Conservation (phyloP, 2,888 invertebrate species). For the Diloba caeruleocephala region DNA sequence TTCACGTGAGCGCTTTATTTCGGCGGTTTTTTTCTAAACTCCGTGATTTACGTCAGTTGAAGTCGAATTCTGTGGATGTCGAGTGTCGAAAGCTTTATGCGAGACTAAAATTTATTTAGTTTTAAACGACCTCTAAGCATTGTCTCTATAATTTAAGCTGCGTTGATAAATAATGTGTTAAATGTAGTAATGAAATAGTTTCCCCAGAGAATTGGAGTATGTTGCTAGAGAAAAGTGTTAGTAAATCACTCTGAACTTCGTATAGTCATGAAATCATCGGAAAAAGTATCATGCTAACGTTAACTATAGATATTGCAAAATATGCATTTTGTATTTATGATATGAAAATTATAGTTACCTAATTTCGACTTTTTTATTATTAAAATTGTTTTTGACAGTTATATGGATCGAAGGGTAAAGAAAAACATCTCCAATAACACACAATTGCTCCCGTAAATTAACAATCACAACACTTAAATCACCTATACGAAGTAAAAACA, state of each 20-base stretch:
- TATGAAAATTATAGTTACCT: constrained; percentile 12
- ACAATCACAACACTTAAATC: constrained; percentile 39
- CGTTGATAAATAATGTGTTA: constrained; percentile 47
- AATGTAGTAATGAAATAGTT: constrained; percentile 19
- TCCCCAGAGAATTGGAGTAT: constrained; percentile 4
- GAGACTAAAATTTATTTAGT: constrained; percentile 79
- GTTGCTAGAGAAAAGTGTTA: neutral
- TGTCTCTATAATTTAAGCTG: constrained; percentile 61
- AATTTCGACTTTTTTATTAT: too few species aligned
- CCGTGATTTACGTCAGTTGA: constrained; percentile 85
- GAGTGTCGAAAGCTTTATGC: constrained; percentile 86
- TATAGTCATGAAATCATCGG: constrained; percentile 14
- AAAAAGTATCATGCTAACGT: constrained; percentile 17
- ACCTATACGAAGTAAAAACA: constrained; percentile 67
- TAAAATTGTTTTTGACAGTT: too few species aligned
- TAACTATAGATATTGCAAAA: constrained; percentile 20
- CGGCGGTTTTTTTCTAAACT: constrained; percentile 82
- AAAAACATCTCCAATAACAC: neutral
- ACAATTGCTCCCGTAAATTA: constrained; percentile 20
- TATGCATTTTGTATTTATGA: constrained; percentile 11
- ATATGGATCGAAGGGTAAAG: too few species aligned
- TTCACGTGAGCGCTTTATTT: constrained; percentile 87
- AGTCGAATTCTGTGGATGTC: constrained; percentile 79
- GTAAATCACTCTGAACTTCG: neutral
- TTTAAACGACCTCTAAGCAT: constrained; percentile 77